Evolutionary conservation across 2,113 vertebrate genomes (phyloP), one percentile per base, ranked within the genome.

Genomic region (Thymallus thymallus): DNA sequence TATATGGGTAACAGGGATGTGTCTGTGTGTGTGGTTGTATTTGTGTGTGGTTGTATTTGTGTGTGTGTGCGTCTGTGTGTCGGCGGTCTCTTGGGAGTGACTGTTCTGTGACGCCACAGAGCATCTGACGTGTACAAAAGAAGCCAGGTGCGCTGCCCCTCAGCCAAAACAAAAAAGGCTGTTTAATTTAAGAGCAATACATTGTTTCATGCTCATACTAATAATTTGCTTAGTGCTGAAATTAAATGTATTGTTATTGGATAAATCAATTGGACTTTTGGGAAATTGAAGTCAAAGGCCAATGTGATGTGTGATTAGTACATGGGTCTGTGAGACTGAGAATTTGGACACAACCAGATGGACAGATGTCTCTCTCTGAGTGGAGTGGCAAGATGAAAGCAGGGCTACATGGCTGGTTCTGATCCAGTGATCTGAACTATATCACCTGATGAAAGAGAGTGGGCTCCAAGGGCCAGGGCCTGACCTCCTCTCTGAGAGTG

Each of bases 1-100:
- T 10, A 10, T 41, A 41, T 41, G 35, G 35, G 72, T 75, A 75
- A 76, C 68, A 74, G 71, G 76, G 69, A 69, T 23, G 41, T 51
- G 35, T 74, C 78, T 73, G n/a, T 16, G 30, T 41, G 35, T 41
- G 35, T 46, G 71, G 20, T 5, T n/a, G 32, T 48, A 61, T 74
- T 78, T 71, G 23, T 16, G 30, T 24, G 32, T 26, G 26, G 26
- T 26, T 26, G 26, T 26, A 26, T 26, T 26, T 26, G 35, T 41
- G 35, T 41, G 35, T 46, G 71, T 29, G 14, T 26, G n/a, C 56
- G 20, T 67, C 18, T 66, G 63, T 66, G 45, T 65, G 62, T 24
- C 56, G 48, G 51, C 64, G 26, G 72, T 24, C 20, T 41, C 20
- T 41, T 75, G 46, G 30, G 55, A 35, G 26, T 82, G 65, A 81